phyloP scores from a whole-genome alignment of 2,797 vertebrate species.

The Pelochelys cantorii region DNA sequence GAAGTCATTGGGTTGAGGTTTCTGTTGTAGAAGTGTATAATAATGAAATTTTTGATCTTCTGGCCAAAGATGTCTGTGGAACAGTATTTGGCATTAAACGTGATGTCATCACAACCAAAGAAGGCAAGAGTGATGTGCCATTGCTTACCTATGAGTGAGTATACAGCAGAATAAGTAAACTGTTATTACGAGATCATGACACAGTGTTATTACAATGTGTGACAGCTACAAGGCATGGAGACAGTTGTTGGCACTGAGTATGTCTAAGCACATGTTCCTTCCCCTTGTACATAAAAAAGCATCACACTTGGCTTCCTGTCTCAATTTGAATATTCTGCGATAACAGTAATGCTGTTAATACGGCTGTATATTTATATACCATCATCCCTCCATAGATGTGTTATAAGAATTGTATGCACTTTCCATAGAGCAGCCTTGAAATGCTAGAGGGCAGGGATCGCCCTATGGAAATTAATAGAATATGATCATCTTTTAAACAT shows the following conservation, averaged over 20 bases:
- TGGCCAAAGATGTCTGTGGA: conserved; percentile 82
- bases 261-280: background rate
- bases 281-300: background rate
- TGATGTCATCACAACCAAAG: conserved; percentile 83
- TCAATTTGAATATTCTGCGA: background rate
- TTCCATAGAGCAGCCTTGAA: background rate
- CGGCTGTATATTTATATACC: background rate
- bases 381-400: background rate
- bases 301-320: background rate
- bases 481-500: background rate
- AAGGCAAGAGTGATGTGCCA: conserved; percentile 80
- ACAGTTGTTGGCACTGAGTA: background rate
- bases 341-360: background rate
- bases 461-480: background rate
- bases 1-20: conserved; percentile 82
- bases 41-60: conserved; percentile 89
- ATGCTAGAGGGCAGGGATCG: background rate
- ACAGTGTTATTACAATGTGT: background rate
- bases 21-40: conserved; percentile 90
- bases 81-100: conserved; percentile 69
- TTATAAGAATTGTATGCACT: background rate
- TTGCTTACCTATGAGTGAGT: conserved; percentile 84
- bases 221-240: background rate
- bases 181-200: fast-evolving
- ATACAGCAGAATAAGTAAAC: fast-evolving